Evolutionary conservation across 2,797 vertebrate species (phyloP).

Genomic region (Eidolon dupreanum): DNA sequence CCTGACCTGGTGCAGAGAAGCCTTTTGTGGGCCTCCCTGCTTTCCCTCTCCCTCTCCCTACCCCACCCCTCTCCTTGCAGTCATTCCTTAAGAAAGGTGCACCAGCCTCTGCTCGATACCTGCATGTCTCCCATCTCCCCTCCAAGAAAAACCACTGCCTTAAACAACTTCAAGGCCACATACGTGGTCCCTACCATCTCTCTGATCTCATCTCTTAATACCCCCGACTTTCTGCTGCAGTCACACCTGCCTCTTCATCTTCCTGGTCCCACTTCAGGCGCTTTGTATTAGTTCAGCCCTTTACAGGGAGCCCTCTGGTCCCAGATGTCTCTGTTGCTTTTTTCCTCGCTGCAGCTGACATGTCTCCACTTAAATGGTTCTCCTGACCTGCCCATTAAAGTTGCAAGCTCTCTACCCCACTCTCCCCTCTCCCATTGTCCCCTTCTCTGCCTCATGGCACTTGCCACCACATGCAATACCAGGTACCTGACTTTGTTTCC

Average conservation of each 20-base stretch:
- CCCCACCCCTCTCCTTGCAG: too few species aligned
- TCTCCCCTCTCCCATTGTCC: background rate
- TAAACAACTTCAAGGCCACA: background rate
- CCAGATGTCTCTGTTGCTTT: rapidly evolving
- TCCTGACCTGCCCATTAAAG: rapidly evolving
- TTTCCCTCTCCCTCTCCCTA: too few species aligned
- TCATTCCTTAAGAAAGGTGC: background rate
- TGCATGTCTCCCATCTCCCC: too few species aligned
- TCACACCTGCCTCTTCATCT: background rate
- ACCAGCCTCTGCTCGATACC: background rate
- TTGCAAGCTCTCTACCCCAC: background rate
- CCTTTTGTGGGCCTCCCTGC: background rate
- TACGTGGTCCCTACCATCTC: rapidly evolving
- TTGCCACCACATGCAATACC: background rate
- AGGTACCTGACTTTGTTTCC: background rate
- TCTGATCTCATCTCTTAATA: background rate
- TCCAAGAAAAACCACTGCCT: too few species aligned
- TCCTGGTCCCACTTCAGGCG: background rate
- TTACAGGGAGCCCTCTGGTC: too few species aligned
- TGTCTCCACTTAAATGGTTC: background rate
- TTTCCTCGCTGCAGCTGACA: too few species aligned
- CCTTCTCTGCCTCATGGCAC: background rate
- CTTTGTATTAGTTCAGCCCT: background rate
- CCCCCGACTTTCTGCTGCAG: background rate
- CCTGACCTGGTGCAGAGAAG: background rate